A percentile compares a stretch with the other conserved stretches of the same genome.
These are phyloP conservation scores for Umimayanthus kanabou DNA, from an alignment of 92 coral and sea anemone species.

Conservation along the genomic window DNA sequence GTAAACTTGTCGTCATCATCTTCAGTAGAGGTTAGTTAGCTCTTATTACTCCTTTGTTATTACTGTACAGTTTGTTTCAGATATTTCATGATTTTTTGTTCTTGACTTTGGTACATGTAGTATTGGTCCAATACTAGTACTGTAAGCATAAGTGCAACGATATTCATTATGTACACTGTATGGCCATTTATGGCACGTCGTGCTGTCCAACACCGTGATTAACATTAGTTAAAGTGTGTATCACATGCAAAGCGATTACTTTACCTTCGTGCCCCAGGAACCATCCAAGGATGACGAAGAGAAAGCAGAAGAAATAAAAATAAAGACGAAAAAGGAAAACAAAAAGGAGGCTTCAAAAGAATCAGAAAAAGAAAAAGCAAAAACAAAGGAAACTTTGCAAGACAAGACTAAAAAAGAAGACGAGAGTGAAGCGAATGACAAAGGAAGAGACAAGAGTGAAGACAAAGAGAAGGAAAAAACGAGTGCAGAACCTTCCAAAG, in stretches of 20 bases:
- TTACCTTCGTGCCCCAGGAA: conserved; percentile 7
- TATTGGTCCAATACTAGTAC: too few species aligned
- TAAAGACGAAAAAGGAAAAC: conserved; percentile 22
- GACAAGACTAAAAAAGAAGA: conserved; percentile 16
- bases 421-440: conserved; percentile 41
- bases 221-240: neutral
- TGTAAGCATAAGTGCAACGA: too few species aligned
- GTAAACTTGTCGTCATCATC: neutral
- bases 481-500: neutral
- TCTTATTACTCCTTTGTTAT: too few species aligned
- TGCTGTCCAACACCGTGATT: too few species aligned
- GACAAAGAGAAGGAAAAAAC: conserved; percentile 36
- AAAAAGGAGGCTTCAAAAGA: conserved; percentile 42
- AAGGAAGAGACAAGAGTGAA: conserved; percentile 18
- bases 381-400: conserved; percentile 52
- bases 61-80: too few species aligned
- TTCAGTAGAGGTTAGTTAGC: neutral
- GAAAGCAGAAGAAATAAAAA: conserved; percentile 39
- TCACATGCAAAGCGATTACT: too few species aligned
- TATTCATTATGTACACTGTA: too few species aligned
- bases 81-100: too few species aligned
- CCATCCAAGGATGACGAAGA: conserved; percentile 31
- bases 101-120: too few species aligned
- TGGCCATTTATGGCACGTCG: too few species aligned
- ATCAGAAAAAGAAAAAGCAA: conserved; percentile 24